Evolutionary conservation across 2,888 invertebrate species (phyloP), one percentile per base, ranked within the genome.

Genomic region (Protodeltote pygarga): DNA sequence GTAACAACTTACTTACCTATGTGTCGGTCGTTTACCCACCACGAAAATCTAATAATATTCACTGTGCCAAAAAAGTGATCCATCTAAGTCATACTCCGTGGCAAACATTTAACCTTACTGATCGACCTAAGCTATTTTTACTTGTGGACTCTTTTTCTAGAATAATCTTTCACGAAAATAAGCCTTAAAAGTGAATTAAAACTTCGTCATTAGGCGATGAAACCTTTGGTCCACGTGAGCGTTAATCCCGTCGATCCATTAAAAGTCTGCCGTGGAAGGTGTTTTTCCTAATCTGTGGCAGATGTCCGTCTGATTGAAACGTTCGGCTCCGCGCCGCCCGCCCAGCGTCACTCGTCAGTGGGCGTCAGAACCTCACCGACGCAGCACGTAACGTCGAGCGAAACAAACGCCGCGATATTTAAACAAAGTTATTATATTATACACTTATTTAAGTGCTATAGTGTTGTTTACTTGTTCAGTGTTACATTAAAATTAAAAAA

Each of bases 271-370:
- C 68, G 50, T 61, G 38, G 60, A 69, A 76, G 72, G 74, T 77
- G 76, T 80, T 80, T 73, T 77, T 74, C 69, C 71, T 74, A 74
- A 83, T 81, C 75, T 75, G 75, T 75, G 78, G 61, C 67, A 75
- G 73, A 73, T 75, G 77, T 65, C 71, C 59, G 71, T 57, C 60
- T 77, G 79, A 77, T 78, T 66, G 73, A 73, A 68, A 62, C 52
- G 50, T 70, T 35, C 60, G 65, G 50, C 57, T 33, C 52, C 68
- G 61, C 74, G 65, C 68, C 54, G 51, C 48, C 52, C 37, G 42
- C 37, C 27, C 10, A 33, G 32, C 28, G 32, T 42, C 53, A 46
- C 49, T 67, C 68, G 71, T 34, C 71, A 71, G 71, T 71, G 52
- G 60, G 65, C 60, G 71, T 49, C 54, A 21, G 46, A 29, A 50